A percentile compares a stretch with the other conserved stretches of the same genome.
Conservation (phyloP, 2,113 vertebrate genomes). For the Chrysemys picta region DNA sequence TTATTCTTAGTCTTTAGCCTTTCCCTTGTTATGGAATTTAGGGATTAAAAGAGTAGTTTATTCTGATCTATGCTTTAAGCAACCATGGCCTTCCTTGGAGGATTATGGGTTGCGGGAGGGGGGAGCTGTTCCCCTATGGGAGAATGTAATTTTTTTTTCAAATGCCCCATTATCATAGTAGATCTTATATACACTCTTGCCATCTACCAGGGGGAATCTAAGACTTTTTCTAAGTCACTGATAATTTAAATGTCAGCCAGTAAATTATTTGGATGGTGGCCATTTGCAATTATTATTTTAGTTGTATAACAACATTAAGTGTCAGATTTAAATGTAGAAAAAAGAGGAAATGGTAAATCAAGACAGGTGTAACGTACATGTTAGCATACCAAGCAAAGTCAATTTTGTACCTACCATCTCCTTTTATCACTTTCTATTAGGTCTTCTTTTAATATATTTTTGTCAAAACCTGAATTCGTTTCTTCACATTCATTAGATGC, state of each 20-base stretch:
- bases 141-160: neutral
- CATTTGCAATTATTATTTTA: neutral
- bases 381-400: neutral
- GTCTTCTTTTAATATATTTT: neutral
- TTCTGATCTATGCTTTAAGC: neutral
- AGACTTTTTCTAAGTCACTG: neutral
- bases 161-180: neutral
- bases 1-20: neutral
- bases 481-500: neutral
- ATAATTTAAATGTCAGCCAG: neutral
- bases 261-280: neutral
- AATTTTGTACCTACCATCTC: neutral
- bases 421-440: neutral
- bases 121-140: neutral
- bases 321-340: neutral
- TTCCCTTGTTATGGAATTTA: neutral
- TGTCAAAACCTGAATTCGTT: neutral
- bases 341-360: neutral
- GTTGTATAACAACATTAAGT: neutral
- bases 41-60: neutral
- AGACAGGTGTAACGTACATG: neutral
- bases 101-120: neutral
- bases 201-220: neutral
- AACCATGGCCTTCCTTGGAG: neutral
- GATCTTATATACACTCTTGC: neutral